Evolutionary conservation across 2,797 vertebrate species (phyloP).

Genomic region (Thripadectes ignobilis): DNA sequence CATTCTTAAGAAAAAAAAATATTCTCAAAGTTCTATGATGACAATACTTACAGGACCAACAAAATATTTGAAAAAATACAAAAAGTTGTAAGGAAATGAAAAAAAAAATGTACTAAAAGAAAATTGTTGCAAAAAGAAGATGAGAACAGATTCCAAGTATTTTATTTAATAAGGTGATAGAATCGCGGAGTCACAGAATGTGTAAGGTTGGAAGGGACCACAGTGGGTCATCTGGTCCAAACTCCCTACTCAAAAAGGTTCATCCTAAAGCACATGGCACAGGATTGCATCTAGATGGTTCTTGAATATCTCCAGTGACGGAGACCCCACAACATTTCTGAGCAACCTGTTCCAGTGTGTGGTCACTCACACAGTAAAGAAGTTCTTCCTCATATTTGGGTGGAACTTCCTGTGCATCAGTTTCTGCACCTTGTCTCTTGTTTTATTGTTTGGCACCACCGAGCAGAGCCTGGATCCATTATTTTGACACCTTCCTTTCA

Average conservation of each 20-base stretch:
- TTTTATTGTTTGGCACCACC: not conserved
- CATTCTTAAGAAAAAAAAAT: not conserved
- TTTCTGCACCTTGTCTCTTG: not conserved
- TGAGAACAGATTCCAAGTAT: not conserved
- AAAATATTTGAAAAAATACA: not conserved
- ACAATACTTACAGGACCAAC: not conserved
- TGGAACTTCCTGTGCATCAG: not conserved
- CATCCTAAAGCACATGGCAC: not conserved
- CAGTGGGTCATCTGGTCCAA: not conserved
- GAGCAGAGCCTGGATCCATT: not conserved
- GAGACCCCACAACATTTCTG: not conserved
- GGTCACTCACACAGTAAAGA: not conserved
- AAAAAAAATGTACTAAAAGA: not conserved
- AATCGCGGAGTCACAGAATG: not conserved
- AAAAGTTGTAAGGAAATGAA: not conserved
- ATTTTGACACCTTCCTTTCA: not conserved
- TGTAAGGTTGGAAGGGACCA: not conserved
- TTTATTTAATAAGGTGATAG: not conserved
- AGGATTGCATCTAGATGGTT: not conserved
- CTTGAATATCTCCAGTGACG: not conserved
- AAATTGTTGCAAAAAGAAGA: not conserved
- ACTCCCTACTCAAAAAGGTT: not conserved
- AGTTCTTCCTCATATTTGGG: not conserved
- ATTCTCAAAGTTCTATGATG: not conserved
- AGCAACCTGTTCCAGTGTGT: not conserved